These are phyloP conservation scores for Hyles vespertilio DNA, from an alignment of 1,140 invertebrate genomes.

Conservation along the genomic window DNA sequence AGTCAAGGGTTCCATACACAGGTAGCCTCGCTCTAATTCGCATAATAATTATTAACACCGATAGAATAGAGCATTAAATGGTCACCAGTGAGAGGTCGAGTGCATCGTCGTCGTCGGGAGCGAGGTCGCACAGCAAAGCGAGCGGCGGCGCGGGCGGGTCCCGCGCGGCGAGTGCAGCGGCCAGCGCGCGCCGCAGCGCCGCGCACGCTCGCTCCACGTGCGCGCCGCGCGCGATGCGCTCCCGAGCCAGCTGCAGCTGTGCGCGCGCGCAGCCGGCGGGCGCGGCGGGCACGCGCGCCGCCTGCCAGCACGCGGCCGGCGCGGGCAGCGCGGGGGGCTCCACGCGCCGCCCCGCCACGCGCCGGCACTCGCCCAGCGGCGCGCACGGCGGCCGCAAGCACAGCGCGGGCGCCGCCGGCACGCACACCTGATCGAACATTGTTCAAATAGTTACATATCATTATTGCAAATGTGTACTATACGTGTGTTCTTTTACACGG, in stretches of 20 bases:
- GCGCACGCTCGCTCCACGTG: slow-evolving; percentile 88
- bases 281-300: slow-evolving; percentile 76
- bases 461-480: not conserved
- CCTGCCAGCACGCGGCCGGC: slow-evolving; percentile 87
- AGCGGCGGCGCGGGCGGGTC: slow-evolving; percentile 75
- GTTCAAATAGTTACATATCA: no score
- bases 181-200: slow-evolving; percentile 82
- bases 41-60: not conserved
- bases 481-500: not conserved
- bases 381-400: slow-evolving; percentile 87
- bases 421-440: slow-evolving; percentile 79
- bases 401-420: slow-evolving; percentile 83
- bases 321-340: slow-evolving; percentile 85
- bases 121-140: slow-evolving; percentile 88
- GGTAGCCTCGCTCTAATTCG: no score
- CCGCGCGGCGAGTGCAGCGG: slow-evolving; percentile 74
- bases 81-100: slow-evolving; percentile 91
- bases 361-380: slow-evolving; percentile 88
- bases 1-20: no score
- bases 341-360: slow-evolving; percentile 83
- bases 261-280: slow-evolving; percentile 87
- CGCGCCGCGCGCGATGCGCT: slow-evolving; percentile 80
- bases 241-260: slow-evolving; percentile 84
- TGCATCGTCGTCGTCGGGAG: slow-evolving; percentile 86
- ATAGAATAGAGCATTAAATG: not conserved